Evolutionary conservation across 2,113 vertebrate species (phyloP).

Genomic region (Lepus timidus): DNA sequence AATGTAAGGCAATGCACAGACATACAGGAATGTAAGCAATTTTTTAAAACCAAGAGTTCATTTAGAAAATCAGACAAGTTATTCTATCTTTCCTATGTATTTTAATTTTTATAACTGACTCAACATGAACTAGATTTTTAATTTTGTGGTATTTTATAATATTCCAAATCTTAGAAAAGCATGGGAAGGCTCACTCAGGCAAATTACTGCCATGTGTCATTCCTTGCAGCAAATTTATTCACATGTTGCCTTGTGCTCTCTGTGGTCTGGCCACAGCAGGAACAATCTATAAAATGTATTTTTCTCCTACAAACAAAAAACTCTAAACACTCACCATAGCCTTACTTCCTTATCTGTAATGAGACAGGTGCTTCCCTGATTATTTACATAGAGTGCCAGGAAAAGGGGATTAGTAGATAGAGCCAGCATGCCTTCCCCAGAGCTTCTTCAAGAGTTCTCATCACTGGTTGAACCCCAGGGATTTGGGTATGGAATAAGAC

Average conservation of each 20-base stretch:
- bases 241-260: not conserved
- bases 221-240: conserved; percentile 19
- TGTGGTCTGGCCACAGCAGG: not conserved
- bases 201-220: conserved; percentile 35
- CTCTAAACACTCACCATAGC: not conserved
- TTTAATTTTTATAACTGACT: conserved; percentile 23
- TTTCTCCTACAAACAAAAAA: conserved; percentile 33
- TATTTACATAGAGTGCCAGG: not conserved
- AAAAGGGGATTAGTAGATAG: not conserved
- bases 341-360: not conserved
- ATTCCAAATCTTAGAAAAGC: not conserved
- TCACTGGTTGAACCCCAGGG: not conserved
- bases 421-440: not conserved
- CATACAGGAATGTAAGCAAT: not conserved
- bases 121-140: not conserved
- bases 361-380: not conserved
- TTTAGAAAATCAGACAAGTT: conserved; percentile 29
- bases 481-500: not conserved
- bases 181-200: not conserved
- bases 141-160: not conserved
- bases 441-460: not conserved
- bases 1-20: not conserved
- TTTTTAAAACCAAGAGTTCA: conserved; percentile 34
- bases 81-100: not conserved
- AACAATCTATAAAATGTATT: not conserved